These are phyloP conservation scores for Pygocentrus nattereri DNA, from an alignment of 2,797 vertebrate species.

Conservation along the genomic window DNA sequence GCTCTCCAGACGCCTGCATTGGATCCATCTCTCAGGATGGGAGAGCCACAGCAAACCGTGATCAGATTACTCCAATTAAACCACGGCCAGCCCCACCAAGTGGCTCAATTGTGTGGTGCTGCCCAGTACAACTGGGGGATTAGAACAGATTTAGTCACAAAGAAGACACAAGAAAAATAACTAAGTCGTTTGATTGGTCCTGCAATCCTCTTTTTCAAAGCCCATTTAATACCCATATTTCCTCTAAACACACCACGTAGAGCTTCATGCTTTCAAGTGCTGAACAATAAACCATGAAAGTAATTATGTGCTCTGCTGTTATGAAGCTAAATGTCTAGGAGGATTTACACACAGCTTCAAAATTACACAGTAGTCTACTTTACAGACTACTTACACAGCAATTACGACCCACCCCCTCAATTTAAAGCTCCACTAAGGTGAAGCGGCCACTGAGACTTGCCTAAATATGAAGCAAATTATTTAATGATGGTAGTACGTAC, in stretches of 20 bases:
- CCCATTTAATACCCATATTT: conserved; percentile 27
- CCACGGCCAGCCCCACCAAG: background rate
- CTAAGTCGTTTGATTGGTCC: background rate
- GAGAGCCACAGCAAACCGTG: conserved; percentile 32
- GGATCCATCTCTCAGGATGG: conserved; percentile 40
- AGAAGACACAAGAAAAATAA: background rate
- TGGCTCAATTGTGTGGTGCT: background rate
- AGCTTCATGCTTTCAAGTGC: conserved; percentile 19
- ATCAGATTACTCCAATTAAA: conserved; percentile 43
- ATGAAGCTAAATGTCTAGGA: conserved; percentile 43
- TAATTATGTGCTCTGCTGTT: conserved; percentile 54
- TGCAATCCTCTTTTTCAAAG: conserved; percentile 5
- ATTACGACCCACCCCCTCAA: conserved; percentile 35
- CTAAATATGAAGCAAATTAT: conserved; percentile 7
- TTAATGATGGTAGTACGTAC: background rate
- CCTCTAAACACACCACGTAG: conserved; percentile 16
- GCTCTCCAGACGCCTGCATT: conserved; percentile 23
- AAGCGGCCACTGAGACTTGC: conserved; percentile 23
- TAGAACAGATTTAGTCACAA: conserved; percentile 9
- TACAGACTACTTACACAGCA: conserved; percentile 45
- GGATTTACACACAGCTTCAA: conserved; percentile 46
- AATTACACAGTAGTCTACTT: conserved; percentile 50
- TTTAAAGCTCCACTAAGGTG: conserved; percentile 22
- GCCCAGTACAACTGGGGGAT: conserved; percentile 12
- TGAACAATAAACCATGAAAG: conserved; percentile 47